These are phyloP conservation scores for Aethes cnicana DNA, from an alignment of 2,888 invertebrate species.

Conservation along the genomic window DNA sequence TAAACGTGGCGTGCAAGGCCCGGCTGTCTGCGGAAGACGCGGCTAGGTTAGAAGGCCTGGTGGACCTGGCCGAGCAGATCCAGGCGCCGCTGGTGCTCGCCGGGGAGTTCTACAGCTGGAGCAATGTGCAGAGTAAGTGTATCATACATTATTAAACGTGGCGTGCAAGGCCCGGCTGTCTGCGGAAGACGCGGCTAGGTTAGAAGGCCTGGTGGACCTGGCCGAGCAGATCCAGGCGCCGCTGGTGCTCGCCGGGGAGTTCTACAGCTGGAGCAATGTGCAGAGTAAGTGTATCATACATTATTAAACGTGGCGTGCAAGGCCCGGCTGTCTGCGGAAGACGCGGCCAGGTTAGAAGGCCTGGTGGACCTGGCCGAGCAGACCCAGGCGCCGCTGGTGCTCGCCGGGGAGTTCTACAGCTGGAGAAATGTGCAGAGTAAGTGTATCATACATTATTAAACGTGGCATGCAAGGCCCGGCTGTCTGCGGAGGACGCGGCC, in stretches of 20 bases:
- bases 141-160: constrained; percentile 65
- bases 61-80: constrained; percentile 48
- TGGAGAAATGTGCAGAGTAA: constrained; percentile 67
- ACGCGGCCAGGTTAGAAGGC: constrained; percentile 43
- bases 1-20: constrained; percentile 66
- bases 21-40: constrained; percentile 50
- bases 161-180: constrained; percentile 49
- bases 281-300: constrained; percentile 54
- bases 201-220: constrained; percentile 49
- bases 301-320: constrained; percentile 70
- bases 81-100: constrained; percentile 53
- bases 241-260: constrained; percentile 64
- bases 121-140: constrained; percentile 67
- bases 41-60: constrained; percentile 43
- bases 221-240: constrained; percentile 48
- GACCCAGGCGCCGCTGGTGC: constrained; percentile 48
- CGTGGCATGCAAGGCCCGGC: too few species aligned
- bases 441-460: too few species aligned
- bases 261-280: constrained; percentile 61
- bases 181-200: constrained; percentile 46
- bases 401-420: constrained; percentile 64
- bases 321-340: constrained; percentile 49
- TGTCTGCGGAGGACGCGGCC: not conserved
- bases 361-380: constrained; percentile 51
- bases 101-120: constrained; percentile 65